A percentile compares a stretch with the other conserved stretches of the same genome.
These are phyloP conservation scores for Grantiella picta DNA, from an alignment of 2,113 vertebrate genomes.

Conservation along the genomic window DNA sequence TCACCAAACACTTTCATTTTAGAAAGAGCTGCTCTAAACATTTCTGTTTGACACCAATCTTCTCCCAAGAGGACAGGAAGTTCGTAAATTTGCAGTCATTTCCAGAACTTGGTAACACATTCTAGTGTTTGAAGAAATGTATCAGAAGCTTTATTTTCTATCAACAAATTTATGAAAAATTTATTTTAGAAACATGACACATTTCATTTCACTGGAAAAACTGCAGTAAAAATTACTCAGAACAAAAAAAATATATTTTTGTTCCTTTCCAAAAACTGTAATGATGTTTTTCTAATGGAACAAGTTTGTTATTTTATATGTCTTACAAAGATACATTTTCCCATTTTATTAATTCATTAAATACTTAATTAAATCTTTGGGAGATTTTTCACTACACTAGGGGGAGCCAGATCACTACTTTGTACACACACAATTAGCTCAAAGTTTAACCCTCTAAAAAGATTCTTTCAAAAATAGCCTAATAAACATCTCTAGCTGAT, in stretches of 20 bases:
- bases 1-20: constrained; percentile 54
- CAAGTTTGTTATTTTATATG: not conserved
- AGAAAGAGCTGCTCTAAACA: constrained; percentile 45
- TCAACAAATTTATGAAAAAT: not conserved
- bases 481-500: not conserved
- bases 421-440: constrained; percentile 46
- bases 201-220: not conserved
- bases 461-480: not conserved
- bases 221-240: not conserved
- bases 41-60: constrained; percentile 25
- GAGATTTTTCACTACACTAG: constrained; percentile 76
- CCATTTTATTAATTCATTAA: constrained; percentile 62
- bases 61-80: constrained; percentile 8
- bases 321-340: not conserved
- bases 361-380: constrained; percentile 54
- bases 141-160: not conserved
- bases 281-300: not conserved
- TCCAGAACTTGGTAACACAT: not conserved
- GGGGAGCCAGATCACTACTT: constrained; percentile 78
- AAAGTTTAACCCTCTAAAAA: not conserved
- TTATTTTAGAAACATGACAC: not conserved
- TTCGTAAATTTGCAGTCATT: not conserved
- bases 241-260: not conserved
- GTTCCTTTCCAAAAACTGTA: not conserved
- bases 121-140: not conserved